Base-by-base conservation (phyloP, 2,113 vertebrate genomes). In the Rhinoptilus africanus region DNA sequence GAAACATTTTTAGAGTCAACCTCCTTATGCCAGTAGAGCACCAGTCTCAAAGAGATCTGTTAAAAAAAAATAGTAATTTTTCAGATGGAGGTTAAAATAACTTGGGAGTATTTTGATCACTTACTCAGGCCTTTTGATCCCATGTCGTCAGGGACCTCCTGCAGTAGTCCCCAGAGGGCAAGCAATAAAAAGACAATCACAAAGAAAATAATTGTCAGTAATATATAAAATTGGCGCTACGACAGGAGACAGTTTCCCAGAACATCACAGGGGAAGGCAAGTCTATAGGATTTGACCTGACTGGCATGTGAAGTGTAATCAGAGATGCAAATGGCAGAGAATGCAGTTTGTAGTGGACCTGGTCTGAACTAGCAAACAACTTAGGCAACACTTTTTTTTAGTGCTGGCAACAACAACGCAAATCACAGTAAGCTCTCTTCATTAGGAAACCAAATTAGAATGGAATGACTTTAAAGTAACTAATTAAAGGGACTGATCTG, bases 51-150 rank as follows among this genome's bases (percentile, higher is more conserved):
- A 95, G 93, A 94, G 81, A 91, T 95, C 89, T 97, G 96, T 69
- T 91, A 32, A 83, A 78, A 89, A 93, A 92, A 97, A 94, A 94
- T 90, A 81, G 56, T 91, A 85, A 97, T 91, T 97, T 88, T 97
- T 97, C 88, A 97, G 96, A 94, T 62, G 97, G 97, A 98, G 98
- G 97, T 97, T 97, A 97, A 97, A 97, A 90, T 95, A 98, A 98
- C 97, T 98, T 95, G 97, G 97, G 97, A 97, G 97, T 94, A 97
- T 98, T 98, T 96, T 97, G 96, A 92, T 97, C 94, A 99, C 99
- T 99, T 99, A 99, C 99, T 99, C 99, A 99, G 99, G 98, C 98
- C 98, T 99, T 99, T 99, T 98, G 99, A 98, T 96, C 99, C 98
- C 98, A 99, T 97, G 98, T 99, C 99, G 94, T 99, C 99, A 98